phyloP scores from a whole-genome alignment of 2,797 vertebrate genomes.

The Craterocephalus amniculus region DNA sequence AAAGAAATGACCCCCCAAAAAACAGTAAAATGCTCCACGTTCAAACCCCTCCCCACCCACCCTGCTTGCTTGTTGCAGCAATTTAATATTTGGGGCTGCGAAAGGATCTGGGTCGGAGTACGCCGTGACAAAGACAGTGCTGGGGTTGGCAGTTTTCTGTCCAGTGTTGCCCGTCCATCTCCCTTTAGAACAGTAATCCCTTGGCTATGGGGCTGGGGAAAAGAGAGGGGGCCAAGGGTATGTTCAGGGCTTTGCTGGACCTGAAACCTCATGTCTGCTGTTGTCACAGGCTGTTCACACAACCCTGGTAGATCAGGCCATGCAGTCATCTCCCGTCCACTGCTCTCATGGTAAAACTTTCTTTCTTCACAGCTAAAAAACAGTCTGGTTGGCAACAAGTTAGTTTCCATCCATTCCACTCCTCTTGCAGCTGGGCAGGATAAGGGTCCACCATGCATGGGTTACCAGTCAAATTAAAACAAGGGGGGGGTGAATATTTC shows the following conservation, averaged over 20 bases:
- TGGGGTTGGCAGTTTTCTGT: constrained; percentile 71
- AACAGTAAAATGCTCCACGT: background rate
- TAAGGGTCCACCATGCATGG: background rate
- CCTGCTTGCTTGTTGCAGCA: constrained; percentile 23
- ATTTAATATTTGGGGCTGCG: constrained; percentile 50
- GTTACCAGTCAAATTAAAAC: constrained; percentile 1
- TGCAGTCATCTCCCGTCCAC: constrained; percentile 54
- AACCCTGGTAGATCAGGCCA: constrained; percentile 41
- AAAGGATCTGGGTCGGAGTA: constrained; percentile 38
- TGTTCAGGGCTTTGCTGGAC: constrained; percentile 78
- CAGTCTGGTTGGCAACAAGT: background rate
- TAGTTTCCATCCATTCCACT: background rate
- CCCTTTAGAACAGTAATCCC: constrained; percentile 79
- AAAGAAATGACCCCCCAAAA: constrained; percentile 8
- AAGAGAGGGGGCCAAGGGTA: constrained; percentile 74
- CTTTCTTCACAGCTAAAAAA: constrained; percentile 31
- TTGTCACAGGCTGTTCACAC: constrained; percentile 60
- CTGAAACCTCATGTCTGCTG: constrained; percentile 61
- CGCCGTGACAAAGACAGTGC: constrained; percentile 75
- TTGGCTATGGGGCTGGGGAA: constrained; percentile 65
- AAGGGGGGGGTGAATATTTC: background rate
- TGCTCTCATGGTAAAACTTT: constrained; percentile 2
- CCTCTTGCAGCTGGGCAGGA: background rate
- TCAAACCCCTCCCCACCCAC: background rate
- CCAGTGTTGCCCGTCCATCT: constrained; percentile 51